Percentiles rank a stretch among this genome's conserved stretches.
Conservation (phyloP, 1,140 invertebrate genomes). For the Leptoteleia sp. region DNA sequence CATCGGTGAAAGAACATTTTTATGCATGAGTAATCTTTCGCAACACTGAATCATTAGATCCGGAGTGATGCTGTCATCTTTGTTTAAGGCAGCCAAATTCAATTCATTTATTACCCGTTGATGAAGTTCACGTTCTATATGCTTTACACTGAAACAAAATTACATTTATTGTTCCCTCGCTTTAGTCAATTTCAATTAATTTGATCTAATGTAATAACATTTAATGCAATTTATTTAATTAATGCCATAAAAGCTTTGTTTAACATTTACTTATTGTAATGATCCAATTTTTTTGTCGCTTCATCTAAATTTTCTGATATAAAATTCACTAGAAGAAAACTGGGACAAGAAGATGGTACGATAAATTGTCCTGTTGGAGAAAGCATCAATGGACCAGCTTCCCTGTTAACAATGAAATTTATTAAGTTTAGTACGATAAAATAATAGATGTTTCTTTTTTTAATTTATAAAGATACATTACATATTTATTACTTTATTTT, state of each 20-base stretch:
- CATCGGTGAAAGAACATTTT: conserved; percentile 74
- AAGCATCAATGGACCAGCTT: conserved; percentile 95
- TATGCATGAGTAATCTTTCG: conserved; percentile 84
- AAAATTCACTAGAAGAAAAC: conserved; percentile 91
- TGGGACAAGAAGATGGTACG: conserved; percentile 93
- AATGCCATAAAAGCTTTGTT: no score
- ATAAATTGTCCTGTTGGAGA: conserved; percentile 96
- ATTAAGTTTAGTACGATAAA: no score
- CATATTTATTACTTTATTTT: no score
- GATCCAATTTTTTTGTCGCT: conserved; percentile 85
- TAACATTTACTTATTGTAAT: conserved; percentile 91
- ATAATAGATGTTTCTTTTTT: no score
- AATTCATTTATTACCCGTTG: conserved; percentile 85
- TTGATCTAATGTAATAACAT: no score
- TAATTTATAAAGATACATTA: no score
- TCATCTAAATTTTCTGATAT: conserved; percentile 89
- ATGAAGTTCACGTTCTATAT: conserved; percentile 87
- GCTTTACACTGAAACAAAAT: conserved; percentile 85
- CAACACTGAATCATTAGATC: conserved; percentile 93
- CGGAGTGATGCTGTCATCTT: conserved; percentile 95
- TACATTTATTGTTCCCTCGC: no score
- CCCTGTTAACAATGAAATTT: conserved; percentile 80
- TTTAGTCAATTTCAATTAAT: no score
- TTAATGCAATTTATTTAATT: no score
- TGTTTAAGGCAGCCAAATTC: conserved; percentile 86